Conservation (phyloP, 2,113 vertebrate species). For the Sorex araneus region DNA sequence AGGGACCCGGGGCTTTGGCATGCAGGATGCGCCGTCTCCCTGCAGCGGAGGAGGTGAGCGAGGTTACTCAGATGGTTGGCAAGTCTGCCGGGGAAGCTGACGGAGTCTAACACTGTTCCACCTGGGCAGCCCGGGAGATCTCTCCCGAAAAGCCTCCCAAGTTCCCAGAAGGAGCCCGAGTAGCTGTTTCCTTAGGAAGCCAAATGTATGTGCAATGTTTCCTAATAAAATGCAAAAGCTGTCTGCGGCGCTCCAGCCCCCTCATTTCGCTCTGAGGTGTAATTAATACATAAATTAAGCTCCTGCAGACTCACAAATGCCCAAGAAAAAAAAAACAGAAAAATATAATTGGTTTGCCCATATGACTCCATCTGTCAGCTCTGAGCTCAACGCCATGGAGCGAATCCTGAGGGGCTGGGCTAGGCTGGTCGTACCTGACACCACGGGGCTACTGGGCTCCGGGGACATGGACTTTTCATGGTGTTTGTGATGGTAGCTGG, state of each 20-base stretch:
- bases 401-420: conserved; percentile 56
- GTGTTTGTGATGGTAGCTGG: background rate
- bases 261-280: conserved; percentile 87
- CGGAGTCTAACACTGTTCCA: background rate
- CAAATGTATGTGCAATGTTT: background rate
- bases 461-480: background rate
- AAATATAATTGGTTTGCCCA: conserved; percentile 90
- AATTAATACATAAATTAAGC: conserved; percentile 89
- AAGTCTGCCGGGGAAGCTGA: background rate
- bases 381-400: conserved; percentile 83
- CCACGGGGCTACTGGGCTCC: background rate
- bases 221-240: conserved; percentile 74
- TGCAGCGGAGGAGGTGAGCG: background rate
- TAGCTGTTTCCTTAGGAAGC: conserved; percentile 29
- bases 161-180: background rate
- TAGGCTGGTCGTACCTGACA: accelerated
- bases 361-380: conserved; percentile 88
- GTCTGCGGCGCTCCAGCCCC: conserved; percentile 82
- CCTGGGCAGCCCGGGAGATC: background rate
- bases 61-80: background rate
- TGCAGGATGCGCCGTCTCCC: accelerated
- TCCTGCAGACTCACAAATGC: conserved; percentile 87
- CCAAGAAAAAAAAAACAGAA: conserved; percentile 80
- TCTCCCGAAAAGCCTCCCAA: background rate
- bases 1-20: background rate